These are phyloP conservation scores for Bombus turneri DNA, from an alignment of 1,140 invertebrate genomes.

Conservation along the genomic window DNA sequence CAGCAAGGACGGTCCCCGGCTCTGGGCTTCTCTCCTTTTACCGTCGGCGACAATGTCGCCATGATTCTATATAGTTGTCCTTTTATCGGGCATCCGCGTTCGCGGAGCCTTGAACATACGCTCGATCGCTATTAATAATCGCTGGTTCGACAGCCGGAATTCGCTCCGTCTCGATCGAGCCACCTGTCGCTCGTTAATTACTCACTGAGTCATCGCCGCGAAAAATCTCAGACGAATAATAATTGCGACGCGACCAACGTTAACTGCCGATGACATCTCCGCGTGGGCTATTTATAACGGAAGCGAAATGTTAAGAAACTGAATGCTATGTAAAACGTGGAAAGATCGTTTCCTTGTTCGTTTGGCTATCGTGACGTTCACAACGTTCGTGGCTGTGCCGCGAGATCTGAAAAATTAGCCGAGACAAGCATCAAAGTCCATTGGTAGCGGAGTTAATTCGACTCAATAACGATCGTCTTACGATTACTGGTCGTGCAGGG, in stretches of 20 bases:
- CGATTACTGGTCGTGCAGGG: background rate
- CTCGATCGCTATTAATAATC: conserved; percentile 7
- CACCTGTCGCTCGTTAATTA: conserved; percentile 11
- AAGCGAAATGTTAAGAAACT: background rate
- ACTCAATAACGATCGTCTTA: background rate
- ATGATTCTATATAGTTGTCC: background rate
- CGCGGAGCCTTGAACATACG: background rate
- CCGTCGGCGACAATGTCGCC: conserved; percentile 4
- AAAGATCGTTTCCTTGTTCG: background rate
- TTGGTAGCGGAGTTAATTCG: background rate
- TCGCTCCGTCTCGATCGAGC: background rate
- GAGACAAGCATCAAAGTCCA: background rate
- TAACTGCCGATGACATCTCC: background rate
- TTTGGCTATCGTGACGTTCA: background rate
- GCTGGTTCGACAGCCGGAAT: background rate
- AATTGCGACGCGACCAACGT: background rate
- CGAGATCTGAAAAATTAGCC: background rate
- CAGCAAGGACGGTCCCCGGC: background rate
- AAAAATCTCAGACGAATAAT: background rate
- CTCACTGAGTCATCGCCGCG: background rate
- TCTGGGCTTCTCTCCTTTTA: conserved; percentile 17
- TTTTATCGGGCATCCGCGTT: conserved; percentile 14
- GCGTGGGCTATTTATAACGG: no score
- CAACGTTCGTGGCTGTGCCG: background rate
- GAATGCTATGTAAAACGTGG: no score